Base-by-base conservation (phyloP, 2,888 invertebrate species). In the Archips xylosteana region DNA sequence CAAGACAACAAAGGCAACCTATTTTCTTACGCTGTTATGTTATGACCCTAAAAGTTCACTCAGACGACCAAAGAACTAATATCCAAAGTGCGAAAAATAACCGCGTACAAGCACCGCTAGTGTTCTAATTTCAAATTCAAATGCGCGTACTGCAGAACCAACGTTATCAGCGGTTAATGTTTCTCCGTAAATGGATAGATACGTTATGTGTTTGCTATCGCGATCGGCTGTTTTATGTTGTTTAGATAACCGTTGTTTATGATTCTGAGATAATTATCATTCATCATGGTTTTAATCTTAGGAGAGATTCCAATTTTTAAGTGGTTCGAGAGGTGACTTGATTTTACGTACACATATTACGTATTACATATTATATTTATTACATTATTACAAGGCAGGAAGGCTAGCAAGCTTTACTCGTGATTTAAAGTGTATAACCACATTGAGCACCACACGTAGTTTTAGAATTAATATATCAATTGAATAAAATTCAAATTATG, bases 111-210 rank as follows among this genome's bases (percentile, higher is more conserved):
- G 49, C 49, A 6, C 49, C 49, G 49, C 45, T 12, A 45, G 45
- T 45, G 45, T 49, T 49, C 49, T 49, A 49, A 49, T 49, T 49
- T 49, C 49, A 49, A 49, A 80, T 82, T 83, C 81, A 82, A 85
- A 84, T 80, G 68, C 72, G 76, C 76, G 74, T 63, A 75, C 76
- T 47, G 12, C 76, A 73, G 71, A 66, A 75, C 71, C 72, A 71
- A 71, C 63, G 71, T 72, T 76, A 77, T 74, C 71, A 75, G 15
- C 36, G 47, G 51, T 68, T 65, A 71, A 75, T 59, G 71, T 70
- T 69, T 49, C 63, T 15, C 71, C 66, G 47, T 74, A 72, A 67
- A 68, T 69, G 75, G 62, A 67, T 67, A 61, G 71, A 72, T 71
- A 75, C 60, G 67, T 65, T 64, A 57, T 76, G 74, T 66, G 34